phyloP scores from a whole-genome alignment of 1,140 invertebrate species.

The Conopomorpha cramerella region DNA sequence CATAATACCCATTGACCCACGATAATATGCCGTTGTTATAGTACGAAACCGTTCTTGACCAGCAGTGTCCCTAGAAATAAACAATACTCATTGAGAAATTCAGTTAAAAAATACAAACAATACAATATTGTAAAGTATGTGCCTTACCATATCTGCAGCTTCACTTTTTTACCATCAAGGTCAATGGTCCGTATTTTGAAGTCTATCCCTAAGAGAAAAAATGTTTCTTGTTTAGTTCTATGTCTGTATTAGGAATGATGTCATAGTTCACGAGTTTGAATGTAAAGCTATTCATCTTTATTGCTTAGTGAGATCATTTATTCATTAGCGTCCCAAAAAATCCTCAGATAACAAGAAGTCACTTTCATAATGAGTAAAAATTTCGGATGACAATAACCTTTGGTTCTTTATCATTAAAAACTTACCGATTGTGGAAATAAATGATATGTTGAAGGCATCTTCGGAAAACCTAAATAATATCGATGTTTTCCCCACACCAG shows the following conservation, averaged over 20 bases:
- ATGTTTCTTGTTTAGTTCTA: no score
- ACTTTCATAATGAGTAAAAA: no score
- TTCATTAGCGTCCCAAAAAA: no score
- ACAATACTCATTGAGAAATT: background rate
- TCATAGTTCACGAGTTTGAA: no score
- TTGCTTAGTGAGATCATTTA: no score
- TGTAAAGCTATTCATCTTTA: no score
- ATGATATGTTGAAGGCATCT: slow-evolving; percentile 97
- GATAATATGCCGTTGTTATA: slow-evolving; percentile 96
- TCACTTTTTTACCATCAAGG: slow-evolving; percentile 96
- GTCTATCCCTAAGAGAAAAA: slow-evolving; percentile 82
- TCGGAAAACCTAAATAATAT: slow-evolving; percentile 97
- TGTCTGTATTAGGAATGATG: slow-evolving; percentile 54
- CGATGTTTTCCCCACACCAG: slow-evolving; percentile 98
- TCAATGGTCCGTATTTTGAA: slow-evolving; percentile 99
- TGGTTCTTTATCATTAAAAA: slow-evolving; percentile 35
- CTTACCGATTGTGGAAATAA: slow-evolving; percentile 97
- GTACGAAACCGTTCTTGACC: slow-evolving; percentile 96
- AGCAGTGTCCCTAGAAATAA: slow-evolving; percentile 80
- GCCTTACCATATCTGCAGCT: slow-evolving; percentile 95
- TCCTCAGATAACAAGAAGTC: slow-evolving; percentile 43
- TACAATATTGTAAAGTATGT: slow-evolving; percentile 1
- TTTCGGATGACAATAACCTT: slow-evolving; percentile 58
- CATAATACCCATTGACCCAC: slow-evolving; percentile 99
- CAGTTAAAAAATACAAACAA: background rate